These are phyloP conservation scores for Spheniscus humboldti DNA, from an alignment of 2,797 vertebrate species.

Conservation along the genomic window DNA sequence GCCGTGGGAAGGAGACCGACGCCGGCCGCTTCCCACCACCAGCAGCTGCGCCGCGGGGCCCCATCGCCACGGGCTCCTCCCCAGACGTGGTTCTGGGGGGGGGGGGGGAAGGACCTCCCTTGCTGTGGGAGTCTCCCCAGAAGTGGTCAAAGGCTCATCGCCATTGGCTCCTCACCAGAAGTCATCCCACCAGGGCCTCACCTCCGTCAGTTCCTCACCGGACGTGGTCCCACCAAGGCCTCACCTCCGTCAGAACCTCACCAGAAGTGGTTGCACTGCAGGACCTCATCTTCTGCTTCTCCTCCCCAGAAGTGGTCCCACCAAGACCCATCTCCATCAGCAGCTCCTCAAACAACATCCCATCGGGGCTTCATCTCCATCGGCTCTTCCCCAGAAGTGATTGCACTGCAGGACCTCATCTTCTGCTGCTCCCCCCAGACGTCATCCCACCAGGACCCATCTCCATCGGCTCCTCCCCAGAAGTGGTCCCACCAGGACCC, in stretches of 20 bases:
- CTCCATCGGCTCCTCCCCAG: background rate
- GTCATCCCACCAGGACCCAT: no score
- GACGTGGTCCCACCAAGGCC: background rate
- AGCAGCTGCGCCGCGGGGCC: background rate
- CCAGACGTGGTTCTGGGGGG: background rate
- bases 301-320: background rate
- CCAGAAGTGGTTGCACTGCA: background rate
- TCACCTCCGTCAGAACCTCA: background rate
- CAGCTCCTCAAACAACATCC: background rate
- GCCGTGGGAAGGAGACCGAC: background rate
- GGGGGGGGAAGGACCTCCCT: background rate
- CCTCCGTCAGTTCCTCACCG: accelerated
- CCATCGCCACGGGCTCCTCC: background rate
- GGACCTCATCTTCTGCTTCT: background rate
- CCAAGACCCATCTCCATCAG: background rate
- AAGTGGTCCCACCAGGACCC: background rate
- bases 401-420: no score
- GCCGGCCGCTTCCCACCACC: accelerated
- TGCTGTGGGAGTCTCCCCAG: background rate
- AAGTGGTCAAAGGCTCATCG: background rate
- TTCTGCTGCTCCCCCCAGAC: no score
- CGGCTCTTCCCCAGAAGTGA: accelerated
- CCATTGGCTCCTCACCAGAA: background rate
- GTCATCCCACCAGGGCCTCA: no score
- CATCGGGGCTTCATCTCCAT: background rate